Evolutionary conservation across 2,888 invertebrate species (phyloP).

Genomic region (Tenthredo amoena): DNA sequence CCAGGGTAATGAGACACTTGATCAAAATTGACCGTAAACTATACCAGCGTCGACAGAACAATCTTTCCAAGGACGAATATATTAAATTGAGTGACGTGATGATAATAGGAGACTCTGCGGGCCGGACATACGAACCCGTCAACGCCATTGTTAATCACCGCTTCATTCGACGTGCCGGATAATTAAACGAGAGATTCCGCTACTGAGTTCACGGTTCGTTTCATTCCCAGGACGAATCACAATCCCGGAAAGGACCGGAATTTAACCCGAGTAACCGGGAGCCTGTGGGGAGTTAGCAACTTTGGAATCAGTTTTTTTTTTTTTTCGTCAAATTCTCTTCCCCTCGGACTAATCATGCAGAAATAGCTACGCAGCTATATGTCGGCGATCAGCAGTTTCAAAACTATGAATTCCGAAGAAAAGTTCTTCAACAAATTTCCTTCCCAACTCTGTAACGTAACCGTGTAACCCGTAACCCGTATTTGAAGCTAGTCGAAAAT

Average conservation of each 20-base stretch:
- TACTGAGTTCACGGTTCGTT: conserved; percentile 41
- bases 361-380: neutral
- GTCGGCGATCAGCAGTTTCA: neutral
- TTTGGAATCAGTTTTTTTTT: neutral
- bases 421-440: neutral
- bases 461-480: neutral
- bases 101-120: conserved; percentile 26
- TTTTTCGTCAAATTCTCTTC: neutral
- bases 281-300: neutral
- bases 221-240: conserved; percentile 18
- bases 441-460: neutral
- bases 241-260: conserved; percentile 20
- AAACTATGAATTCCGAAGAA: neutral
- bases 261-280: conserved; percentile 32
- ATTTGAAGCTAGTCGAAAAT: neutral
- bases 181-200: conserved; percentile 49
- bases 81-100: conserved; percentile 47
- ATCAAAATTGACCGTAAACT: conserved; percentile 10
- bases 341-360: neutral
- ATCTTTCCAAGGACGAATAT: conserved; percentile 39
- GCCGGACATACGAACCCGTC: conserved; percentile 49
- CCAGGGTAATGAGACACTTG: neutral
- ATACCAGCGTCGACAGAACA: neutral
- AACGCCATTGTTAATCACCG: conserved; percentile 50
- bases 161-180: conserved; percentile 42